Base-by-base conservation (phyloP, 1,140 invertebrate species). In the Euschistus heros region DNA sequence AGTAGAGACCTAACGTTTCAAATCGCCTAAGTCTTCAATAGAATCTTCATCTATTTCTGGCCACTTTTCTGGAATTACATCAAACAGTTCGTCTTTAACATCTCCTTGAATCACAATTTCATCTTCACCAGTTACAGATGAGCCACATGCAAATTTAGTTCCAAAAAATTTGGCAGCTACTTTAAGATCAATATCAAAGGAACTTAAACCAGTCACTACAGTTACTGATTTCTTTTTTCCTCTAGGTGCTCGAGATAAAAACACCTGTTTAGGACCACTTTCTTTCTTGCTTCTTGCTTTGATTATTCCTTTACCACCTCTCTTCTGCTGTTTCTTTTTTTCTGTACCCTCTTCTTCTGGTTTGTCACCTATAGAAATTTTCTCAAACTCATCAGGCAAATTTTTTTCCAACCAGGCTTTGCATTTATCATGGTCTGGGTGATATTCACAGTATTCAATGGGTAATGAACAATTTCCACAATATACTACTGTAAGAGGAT, bases 211-310 rank as follows among this genome's bases (percentile, higher is more conserved):
- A 52, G 87, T 87, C 0, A 92, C 88, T 20, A 92, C 88, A 33
- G 97, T 99, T 0, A 98, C 94, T 60, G 89, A 96, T 82, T 99
- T 99, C 83, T 98, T 98, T 74, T 98, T 99, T 60, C 96, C 96
- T 71, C 97, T 81, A 17, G 94, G 92, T 37, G 95, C 91, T 74
- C 94, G 84, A 2, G 89, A 95, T 14, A 98, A 80, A 71, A 86
- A 77, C 46, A 87, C 79, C 76, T 89, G 82, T 73, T 63, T 66
- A 24, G 65, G 65, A 54, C 83, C 84, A 69, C 85, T 81, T 67
- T 82, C 81, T 69, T 87, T 86, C 72, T 89, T 89, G 73, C 87
- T 89, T 46, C 42, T 65, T 8, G 85, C 77, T 75, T 88, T 88
- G 2, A 87, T 76, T 71, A 86, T 81, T 64, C 87, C 89, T 73